Percentiles rank a stretch among this genome's conserved stretches.
Evolutionary conservation across 2,797 vertebrate species (phyloP).

Genomic region (Poeciliopsis paucimaculata): DNA sequence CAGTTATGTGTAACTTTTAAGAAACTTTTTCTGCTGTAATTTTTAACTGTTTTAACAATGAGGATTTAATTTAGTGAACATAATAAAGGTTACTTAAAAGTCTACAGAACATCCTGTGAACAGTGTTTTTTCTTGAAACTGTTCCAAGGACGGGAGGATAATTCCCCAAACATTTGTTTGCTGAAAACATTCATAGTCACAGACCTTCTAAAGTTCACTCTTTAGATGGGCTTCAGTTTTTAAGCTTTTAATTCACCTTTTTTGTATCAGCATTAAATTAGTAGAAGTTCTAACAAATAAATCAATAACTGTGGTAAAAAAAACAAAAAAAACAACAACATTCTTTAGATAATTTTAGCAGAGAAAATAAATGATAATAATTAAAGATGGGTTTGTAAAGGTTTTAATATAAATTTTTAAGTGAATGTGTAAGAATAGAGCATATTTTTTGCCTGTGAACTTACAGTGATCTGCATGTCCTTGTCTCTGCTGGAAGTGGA

Average conservation of each 20-base stretch:
- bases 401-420: neutral
- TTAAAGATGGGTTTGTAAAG: neutral
- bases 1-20: neutral
- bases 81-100: neutral
- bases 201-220: neutral
- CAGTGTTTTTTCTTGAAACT: neutral
- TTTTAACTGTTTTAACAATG: neutral
- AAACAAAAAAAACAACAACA: neutral
- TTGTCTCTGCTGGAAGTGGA: constrained; percentile 68
- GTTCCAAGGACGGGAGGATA: neutral
- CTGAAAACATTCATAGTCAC: no score
- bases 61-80: neutral
- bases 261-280: neutral
- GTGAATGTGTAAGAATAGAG: constrained; percentile 13
- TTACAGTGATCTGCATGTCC: constrained; percentile 62
- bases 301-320: neutral
- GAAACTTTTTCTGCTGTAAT: neutral
- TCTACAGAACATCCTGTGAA: neutral
- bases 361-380: neutral
- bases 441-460: constrained; percentile 43
- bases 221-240: neutral
- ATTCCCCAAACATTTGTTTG: neutral
- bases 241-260: neutral
- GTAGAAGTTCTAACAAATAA: neutral
- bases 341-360: neutral